Conservation (phyloP, 2,797 vertebrate genomes). For the Botia kubotai region DNA sequence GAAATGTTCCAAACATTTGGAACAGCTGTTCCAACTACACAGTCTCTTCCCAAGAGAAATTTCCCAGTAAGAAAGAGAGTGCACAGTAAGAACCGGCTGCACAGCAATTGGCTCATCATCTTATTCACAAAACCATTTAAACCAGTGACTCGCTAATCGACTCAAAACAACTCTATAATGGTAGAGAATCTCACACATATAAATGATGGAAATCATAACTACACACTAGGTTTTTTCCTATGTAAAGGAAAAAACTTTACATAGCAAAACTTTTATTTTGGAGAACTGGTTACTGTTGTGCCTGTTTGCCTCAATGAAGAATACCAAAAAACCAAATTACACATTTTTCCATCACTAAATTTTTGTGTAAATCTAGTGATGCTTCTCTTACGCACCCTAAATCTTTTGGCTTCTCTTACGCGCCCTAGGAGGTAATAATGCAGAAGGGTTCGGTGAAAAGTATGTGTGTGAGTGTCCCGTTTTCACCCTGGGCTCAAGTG, state of each 20-base stretch:
- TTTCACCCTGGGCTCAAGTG: constrained; percentile 55
- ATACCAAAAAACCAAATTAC: too few species aligned
- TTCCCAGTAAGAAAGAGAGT: constrained; percentile 44
- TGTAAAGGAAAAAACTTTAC: too few species aligned
- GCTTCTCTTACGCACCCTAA: too few species aligned
- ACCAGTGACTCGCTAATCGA: not conserved
- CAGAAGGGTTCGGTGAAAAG: constrained; percentile 39
- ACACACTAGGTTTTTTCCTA: too few species aligned
- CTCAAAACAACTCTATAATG: not conserved
- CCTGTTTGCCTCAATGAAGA: too few species aligned
- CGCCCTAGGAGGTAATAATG: constrained; percentile 87
- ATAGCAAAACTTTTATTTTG: too few species aligned
- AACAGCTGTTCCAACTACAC: constrained; percentile 76
- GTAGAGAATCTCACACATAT: too few species aligned
- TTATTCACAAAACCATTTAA: not conserved
- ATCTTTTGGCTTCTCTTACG: constrained; percentile 66
- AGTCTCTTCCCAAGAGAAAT: constrained; percentile 71
- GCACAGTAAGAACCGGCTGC: not conserved
- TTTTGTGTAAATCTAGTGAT: too few species aligned
- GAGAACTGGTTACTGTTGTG: too few species aligned
- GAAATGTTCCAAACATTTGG: constrained; percentile 63
- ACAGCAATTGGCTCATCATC: constrained; percentile 21
- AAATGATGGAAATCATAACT: too few species aligned
- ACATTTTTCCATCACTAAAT: too few species aligned
- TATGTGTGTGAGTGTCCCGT: constrained; percentile 54